Evolutionary conservation across 1,140 invertebrate species (phyloP), one percentile per base, ranked within the genome.

Genomic region (Trichomalopsis sarcophagae): DNA sequence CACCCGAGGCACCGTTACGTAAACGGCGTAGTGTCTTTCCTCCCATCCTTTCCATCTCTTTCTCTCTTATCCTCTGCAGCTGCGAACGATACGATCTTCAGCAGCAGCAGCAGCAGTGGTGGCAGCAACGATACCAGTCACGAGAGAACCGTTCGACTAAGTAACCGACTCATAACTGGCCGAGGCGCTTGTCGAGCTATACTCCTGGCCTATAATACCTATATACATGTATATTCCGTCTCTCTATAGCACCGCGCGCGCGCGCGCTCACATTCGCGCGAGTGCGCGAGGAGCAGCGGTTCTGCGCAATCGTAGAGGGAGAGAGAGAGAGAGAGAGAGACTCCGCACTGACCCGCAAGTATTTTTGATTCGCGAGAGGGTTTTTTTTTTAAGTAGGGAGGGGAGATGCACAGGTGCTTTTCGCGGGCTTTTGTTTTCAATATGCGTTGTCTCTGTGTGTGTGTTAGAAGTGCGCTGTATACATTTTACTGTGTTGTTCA

Each of bases 111-210:
- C 33, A 36, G 33, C 33, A 36, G 33, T 36, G 5, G 33, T 36
- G 33, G 4, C 66, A 36, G 1, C 68, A 33, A 2, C 33, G 33
- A 17, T 36, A 7, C n/a, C 66, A n/a, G 17, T 40, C 40, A 9
- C 44, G 33, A n/a, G 79, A 44, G 21, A 89, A 88, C 88, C 88
- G 82, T 87, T 84, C 87, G 86, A 88, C 86, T 75, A 88, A 86
- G 87, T 87, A 89, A 89, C 87, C 87, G 87, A 88, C 88, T 90
- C 85, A 82, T 87, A 89, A 90, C 90, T 90, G 89, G 87, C 84
- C 80, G 86, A 87, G 84, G 74, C 74, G 47, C 50, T 50, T n/a
- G 76, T 2, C 30, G 47, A 17, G 27, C 44, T 40, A 14, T 21
- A 21, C 17, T 74, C 30, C 73, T 71, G 30, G 30, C 69, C 30